phyloP scores from a whole-genome alignment of 2,797 vertebrate genomes.

The Bufotes viridis region DNA sequence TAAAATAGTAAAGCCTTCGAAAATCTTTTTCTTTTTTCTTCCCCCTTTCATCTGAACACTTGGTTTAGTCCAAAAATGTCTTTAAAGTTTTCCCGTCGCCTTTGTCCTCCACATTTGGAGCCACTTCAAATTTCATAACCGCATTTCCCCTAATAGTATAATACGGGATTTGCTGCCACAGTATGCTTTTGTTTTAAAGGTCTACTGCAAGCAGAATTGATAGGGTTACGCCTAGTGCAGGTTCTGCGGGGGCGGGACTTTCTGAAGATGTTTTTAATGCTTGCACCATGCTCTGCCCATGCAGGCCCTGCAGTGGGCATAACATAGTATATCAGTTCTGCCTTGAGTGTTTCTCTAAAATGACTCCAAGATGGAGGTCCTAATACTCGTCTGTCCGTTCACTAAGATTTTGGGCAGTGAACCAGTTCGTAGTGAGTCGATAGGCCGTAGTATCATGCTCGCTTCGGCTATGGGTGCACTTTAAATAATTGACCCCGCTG shows the following conservation, averaged over 20 bases:
- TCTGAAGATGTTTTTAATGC: too few relatives aligned
- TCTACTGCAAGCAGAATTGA: too few relatives aligned
- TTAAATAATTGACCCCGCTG: constrained; percentile 73
- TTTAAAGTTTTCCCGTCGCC: constrained; percentile 14
- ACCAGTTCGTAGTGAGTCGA: not conserved
- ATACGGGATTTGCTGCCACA: not conserved
- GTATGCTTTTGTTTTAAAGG: too few relatives aligned
- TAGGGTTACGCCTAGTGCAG: too few relatives aligned
- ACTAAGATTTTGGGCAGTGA: not conserved
- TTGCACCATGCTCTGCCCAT: not conserved
- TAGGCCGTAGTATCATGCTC: not conserved
- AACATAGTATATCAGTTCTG: not conserved
- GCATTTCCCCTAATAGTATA: not conserved
- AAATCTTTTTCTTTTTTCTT: constrained; percentile 66
- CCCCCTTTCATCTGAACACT: constrained; percentile 68
- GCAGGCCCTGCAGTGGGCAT: not conserved
- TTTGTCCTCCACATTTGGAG: not conserved
- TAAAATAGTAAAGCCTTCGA: constrained; percentile 59
- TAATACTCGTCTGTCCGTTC: not conserved
- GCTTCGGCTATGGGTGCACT: not conserved
- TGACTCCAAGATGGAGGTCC: not conserved
- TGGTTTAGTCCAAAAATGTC: constrained; percentile 64
- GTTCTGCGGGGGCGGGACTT: too few relatives aligned
- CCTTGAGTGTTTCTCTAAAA: not conserved
- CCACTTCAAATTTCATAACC: not conserved